Evolutionary conservation across 2,797 vertebrate genomes (phyloP).

Genomic region (Hybognathus amarus): DNA sequence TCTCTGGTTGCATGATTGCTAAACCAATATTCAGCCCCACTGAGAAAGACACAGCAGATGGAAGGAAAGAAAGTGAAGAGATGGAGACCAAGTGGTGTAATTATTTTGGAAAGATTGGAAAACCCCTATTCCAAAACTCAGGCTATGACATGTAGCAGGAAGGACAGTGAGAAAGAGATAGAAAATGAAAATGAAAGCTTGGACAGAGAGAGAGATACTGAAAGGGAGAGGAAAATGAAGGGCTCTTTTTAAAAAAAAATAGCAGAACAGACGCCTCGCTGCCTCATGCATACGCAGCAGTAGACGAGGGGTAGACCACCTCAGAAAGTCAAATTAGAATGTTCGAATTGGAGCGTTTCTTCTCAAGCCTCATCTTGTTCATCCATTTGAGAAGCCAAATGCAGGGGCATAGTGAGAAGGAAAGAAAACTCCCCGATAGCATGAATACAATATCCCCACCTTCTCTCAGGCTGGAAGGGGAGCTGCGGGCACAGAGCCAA

Average conservation of each 20-base stretch:
- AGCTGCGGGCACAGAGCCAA: conserved; percentile 18
- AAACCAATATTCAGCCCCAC: conserved; percentile 57
- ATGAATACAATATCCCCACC: conserved; percentile 52
- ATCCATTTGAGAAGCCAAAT: conserved; percentile 43
- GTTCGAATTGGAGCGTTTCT: conserved; percentile 38
- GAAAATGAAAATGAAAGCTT: conserved; percentile 41
- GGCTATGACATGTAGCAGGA: conserved; percentile 42
- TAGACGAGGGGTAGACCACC: conserved; percentile 18
- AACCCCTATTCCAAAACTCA: conserved; percentile 50
- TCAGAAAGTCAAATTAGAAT: conserved; percentile 46
- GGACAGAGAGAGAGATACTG: conserved; percentile 17
- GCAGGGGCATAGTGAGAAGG: conserved; percentile 13
- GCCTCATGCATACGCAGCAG: conserved; percentile 43
- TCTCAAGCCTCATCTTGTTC: conserved; percentile 42
- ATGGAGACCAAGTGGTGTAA: conserved; percentile 49
- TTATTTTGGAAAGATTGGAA: conserved; percentile 61
- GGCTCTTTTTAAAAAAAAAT: conserved; percentile 32
- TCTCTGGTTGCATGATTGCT: conserved; percentile 53
- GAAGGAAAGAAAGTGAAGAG: conserved; percentile 24
- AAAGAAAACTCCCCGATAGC: conserved; percentile 20
- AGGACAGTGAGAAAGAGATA: conserved; percentile 31
- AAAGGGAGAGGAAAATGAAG: conserved; percentile 37
- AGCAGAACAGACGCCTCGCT: conserved; percentile 38
- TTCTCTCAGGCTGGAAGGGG: background rate
- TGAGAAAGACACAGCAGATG: conserved; percentile 28